Base-by-base conservation (phyloP, 2,888 invertebrate species). In the Philhelius pedissequus region DNA sequence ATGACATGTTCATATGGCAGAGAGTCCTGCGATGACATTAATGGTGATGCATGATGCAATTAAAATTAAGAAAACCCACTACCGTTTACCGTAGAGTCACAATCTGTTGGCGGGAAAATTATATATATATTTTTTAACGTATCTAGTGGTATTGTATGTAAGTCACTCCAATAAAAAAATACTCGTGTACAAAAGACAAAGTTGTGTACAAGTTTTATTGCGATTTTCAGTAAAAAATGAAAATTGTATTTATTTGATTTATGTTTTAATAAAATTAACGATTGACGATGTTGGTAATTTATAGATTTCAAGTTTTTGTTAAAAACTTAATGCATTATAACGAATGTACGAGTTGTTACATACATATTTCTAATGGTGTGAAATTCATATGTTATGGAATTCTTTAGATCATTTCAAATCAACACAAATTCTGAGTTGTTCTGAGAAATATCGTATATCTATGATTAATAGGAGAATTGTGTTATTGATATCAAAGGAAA, bases 21-120 rank as follows among this genome's bases (percentile, higher is more conserved):
- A n/a, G 40, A 62, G 70, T 54, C 40, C 43, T 52, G 54, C 11
- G 62, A 48, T 80, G 80, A 80, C 80, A 80, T 76, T 80, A 76
- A 80, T 80, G 80, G 80, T 75, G 80, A 80, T 76, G 27, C 80
- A 80, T 80, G 62, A 13, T 38, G 80, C 70, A 64, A 80, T 76
- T 75, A 70, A 80, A 80, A 62, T 56, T 30, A 58, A 62, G 54
- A 80, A 79, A 69, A 43, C 40, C 11, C 66, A 56, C 60, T 62
- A 76, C 69, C 43, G 32, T 52, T 45, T 45, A 22, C 58, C 8
- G 2, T 54, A 15, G 3, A 2, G 8, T 9, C 18, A 60, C 7
- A n/a, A 20, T 20, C 30, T 30, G 45, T 18, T 64, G 20, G 2
- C 27, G 18, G 9, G 45, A 64, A 48, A 64, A 48, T 32, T 20